Conservation (phyloP, 2,888 invertebrate species). For the Hypsopygia costalis region DNA sequence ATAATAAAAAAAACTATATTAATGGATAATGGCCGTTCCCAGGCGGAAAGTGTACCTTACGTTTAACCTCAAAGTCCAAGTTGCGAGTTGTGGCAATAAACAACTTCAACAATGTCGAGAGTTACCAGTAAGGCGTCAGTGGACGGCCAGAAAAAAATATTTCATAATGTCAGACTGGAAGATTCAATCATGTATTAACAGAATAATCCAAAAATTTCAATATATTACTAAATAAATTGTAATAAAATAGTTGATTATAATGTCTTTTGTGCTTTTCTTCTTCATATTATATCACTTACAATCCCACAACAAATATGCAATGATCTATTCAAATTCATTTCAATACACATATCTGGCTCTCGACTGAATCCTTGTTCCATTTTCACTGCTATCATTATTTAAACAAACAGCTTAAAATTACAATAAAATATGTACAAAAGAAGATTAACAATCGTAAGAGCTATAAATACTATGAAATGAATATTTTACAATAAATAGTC, state of each 20-base stretch:
- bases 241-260: constrained; percentile 53
- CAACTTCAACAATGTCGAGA: not conserved
- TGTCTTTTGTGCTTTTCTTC: constrained; percentile 70
- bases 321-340: constrained; percentile 32
- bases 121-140: constrained; percentile 20
- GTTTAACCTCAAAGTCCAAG: constrained; percentile 20
- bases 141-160: constrained; percentile 25
- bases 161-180: constrained; percentile 15
- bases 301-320: constrained; percentile 68
- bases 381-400: constrained; percentile 32
- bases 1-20: constrained; percentile 41
- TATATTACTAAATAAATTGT: constrained; percentile 50
- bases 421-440: constrained; percentile 69
- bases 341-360: no score
- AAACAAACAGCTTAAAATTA: constrained; percentile 54
- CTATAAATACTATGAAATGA: constrained; percentile 72
- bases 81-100: not conserved
- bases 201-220: constrained; percentile 49
- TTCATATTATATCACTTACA: constrained; percentile 42
- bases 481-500: constrained; percentile 69
- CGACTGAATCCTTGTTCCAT: no score
- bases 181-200: constrained; percentile 16
- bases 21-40: constrained; percentile 41
- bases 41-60: constrained; percentile 51
- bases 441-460: constrained; percentile 65